Evolutionary conservation across 2,797 vertebrate species (phyloP).

Genomic region (Babyrousa celebensis): DNA sequence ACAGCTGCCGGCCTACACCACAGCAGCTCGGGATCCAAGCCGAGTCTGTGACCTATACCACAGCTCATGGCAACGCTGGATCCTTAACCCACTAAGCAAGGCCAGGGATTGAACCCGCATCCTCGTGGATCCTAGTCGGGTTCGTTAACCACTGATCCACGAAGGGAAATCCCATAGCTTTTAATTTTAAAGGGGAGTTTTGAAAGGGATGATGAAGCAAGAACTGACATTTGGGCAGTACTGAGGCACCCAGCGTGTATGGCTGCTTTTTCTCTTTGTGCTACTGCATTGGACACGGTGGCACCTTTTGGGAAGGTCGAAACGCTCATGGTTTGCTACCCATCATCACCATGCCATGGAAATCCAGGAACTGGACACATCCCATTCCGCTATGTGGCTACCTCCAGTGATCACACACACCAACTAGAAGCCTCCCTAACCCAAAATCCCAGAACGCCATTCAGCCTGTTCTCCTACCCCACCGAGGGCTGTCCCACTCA

Average conservation of each 20-base stretch:
- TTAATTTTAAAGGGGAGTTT: slow-evolving; percentile 21
- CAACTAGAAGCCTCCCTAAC: not conserved
- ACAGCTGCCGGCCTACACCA: no score
- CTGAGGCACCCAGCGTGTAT: accelerated
- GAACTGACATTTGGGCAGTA: not conserved
- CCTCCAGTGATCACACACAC: not conserved
- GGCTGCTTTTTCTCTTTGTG: not conserved
- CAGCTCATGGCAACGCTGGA: no score
- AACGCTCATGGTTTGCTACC: not conserved
- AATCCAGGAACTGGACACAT: not conserved
- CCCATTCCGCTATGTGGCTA: not conserved
- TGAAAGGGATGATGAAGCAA: not conserved
- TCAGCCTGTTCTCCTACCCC: not conserved
- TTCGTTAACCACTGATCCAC: no score
- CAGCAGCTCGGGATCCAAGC: no score
- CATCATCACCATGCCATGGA: not conserved
- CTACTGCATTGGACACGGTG: not conserved
- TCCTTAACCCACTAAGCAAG: no score
- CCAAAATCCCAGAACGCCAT: not conserved
- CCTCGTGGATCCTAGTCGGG: no score
- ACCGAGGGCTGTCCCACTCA: not conserved
- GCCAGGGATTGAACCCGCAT: no score
- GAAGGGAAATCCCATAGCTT: not conserved
- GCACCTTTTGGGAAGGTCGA: not conserved
- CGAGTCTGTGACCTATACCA: no score